Base-by-base conservation (phyloP, 2,888 invertebrate species). In the Cheilosia scutellata region DNA sequence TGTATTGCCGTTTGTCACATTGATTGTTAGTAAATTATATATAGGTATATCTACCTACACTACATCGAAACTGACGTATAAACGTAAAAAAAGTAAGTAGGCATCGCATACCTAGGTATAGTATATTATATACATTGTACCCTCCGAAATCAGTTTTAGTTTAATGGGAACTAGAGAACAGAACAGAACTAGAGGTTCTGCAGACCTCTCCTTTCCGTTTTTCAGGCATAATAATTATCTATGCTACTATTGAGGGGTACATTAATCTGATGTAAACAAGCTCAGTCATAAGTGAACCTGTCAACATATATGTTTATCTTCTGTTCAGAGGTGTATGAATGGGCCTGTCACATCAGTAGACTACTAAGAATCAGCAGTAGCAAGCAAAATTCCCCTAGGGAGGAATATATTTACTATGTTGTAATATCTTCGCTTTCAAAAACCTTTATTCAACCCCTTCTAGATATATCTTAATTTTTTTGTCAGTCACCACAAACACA, bases 401-500 rank as follows among this genome's bases (percentile, higher is more conserved):
- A 68, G 49, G 58, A 63, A 82, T 80, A 82, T 80, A 79, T 75
- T 84, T 70, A 70, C 72, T 77, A 68, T 83, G 66, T 62, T 57
- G 74, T 83, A 68, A 77, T 82, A 86, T 82, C 71, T 79, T 66
- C 37, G 60, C 71, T 70, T 42, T 68, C 53, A 51, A 31, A 51
- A 42, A 51, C 20, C 20, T 62, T 33, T 27, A 72, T 72, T 71
- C 68, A 82, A 86, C 86, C 86, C 86, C 82, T 86, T 86, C 82
- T 72, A 27, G 33, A 29, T 16, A 58, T 31, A 68, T 63, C 57
- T 76, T 60, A 57, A 77, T 74, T 74, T 80, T 80, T 74, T 83
- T 80, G 51, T 62, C 60, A 76, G 57, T 44, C 51, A 82, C 86
- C 86, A 72, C 86, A 86, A 68, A 77, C 72, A 77, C 86, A 86